phyloP scores from a whole-genome alignment of 2,888 invertebrate genomes.

The Pinctada fucata region DNA sequence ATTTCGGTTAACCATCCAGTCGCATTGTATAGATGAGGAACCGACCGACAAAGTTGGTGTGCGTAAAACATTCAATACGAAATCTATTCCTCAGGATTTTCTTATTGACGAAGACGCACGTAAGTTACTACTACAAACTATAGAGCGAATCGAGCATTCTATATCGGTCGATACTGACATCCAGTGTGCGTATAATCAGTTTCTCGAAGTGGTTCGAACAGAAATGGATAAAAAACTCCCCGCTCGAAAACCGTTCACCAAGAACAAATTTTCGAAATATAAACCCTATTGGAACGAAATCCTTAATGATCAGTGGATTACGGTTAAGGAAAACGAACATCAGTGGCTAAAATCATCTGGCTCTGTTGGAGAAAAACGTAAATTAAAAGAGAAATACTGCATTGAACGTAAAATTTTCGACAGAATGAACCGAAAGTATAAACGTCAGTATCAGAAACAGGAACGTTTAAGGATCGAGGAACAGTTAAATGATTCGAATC shows the following conservation, averaged over 20 bases:
- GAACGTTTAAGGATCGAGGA: background rate
- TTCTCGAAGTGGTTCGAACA: background rate
- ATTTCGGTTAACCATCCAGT: background rate
- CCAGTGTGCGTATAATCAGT: constrained; percentile 10
- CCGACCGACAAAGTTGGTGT: background rate
- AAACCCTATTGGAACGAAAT: constrained; percentile 17
- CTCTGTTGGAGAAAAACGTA: background rate
- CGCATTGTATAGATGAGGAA: background rate
- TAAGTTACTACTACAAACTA: background rate
- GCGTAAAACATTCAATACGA: background rate
- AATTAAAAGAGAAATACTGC: background rate
- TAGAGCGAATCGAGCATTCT: constrained; percentile 8
- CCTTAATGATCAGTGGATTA: constrained; percentile 2
- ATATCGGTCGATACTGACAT: background rate
- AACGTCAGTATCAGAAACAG: constrained; percentile 11
- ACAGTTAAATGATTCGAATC: background rate
- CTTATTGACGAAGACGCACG: background rate
- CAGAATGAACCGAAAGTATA: background rate
- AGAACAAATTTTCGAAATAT: background rate
- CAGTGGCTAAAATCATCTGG: constrained; percentile 1
- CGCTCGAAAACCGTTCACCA: background rate
- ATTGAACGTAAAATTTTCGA: constrained; percentile 13
- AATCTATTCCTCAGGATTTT: background rate
- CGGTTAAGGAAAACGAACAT: background rate
- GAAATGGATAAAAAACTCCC: constrained; percentile 7